These are phyloP conservation scores for Leptonema lineaticorne DNA, from an alignment of 1,140 invertebrate species.

Conservation along the genomic window DNA sequence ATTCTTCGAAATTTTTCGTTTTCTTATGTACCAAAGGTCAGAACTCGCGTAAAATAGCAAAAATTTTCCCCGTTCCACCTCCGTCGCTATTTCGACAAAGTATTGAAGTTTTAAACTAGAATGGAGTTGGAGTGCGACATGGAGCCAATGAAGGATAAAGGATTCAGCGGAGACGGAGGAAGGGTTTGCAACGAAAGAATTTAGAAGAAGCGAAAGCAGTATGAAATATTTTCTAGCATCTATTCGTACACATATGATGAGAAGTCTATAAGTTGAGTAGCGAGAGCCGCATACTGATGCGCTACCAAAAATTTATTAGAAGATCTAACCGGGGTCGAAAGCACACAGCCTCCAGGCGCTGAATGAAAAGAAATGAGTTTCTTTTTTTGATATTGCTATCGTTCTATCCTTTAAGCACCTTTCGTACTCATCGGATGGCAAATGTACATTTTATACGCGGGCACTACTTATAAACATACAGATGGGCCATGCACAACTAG, in stretches of 20 bases:
- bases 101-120: slow-evolving; percentile 12
- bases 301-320: slow-evolving; percentile 40
- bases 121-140: not conserved
- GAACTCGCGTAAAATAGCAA: slow-evolving; percentile 13
- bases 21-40: slow-evolving; percentile 2
- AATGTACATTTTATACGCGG: slow-evolving; percentile 17
- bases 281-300: slow-evolving; percentile 39
- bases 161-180: not conserved
- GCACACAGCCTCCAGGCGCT: slow-evolving; percentile 29
- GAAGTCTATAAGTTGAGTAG: slow-evolving; percentile 27
- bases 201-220: slow-evolving; percentile 2
- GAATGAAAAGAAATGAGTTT: slow-evolving; percentile 36
- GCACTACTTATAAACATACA: slow-evolving; percentile 8
- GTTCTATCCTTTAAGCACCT: not conserved
- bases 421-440: not conserved
- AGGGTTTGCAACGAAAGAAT: no score
- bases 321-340: slow-evolving; percentile 27
- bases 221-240: slow-evolving; percentile 20
- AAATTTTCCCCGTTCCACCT: not conserved
- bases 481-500: not conserved
- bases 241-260: slow-evolving; percentile 9
- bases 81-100: not conserved
- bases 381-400: slow-evolving; percentile 19
- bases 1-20: slow-evolving; percentile 2
- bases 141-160: not conserved